These are phyloP conservation scores for Aproaerema taeniolella DNA, from an alignment of 2,888 invertebrate species.

Conservation along the genomic window DNA sequence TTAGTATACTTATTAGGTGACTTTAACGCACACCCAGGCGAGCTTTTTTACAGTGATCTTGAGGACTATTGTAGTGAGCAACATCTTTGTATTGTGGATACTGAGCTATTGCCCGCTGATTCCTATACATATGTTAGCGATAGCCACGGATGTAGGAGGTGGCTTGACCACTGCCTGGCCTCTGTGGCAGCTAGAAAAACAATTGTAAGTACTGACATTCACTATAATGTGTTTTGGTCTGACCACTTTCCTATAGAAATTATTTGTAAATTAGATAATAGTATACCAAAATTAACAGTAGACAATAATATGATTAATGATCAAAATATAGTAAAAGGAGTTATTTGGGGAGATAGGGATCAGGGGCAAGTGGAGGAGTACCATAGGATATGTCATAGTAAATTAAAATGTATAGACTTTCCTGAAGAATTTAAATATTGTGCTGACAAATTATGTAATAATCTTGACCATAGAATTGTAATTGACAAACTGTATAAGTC, in stretches of 20 bases:
- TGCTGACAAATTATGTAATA: slow-evolving; percentile 7
- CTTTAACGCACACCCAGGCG: slow-evolving; percentile 7
- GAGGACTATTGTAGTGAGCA: slow-evolving; percentile 9
- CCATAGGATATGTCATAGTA: slow-evolving; percentile 6
- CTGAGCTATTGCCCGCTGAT: slow-evolving; percentile 8
- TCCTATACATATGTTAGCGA: slow-evolving; percentile 4
- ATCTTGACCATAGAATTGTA: background rate
- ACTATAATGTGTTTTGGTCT: slow-evolving; percentile 3
- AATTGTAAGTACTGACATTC: background rate
- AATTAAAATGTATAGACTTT: slow-evolving; percentile 11
- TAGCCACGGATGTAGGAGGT: background rate
- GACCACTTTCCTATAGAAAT: background rate
- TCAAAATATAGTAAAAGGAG: slow-evolving; percentile 1
- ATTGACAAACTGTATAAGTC: slow-evolving; percentile 3
- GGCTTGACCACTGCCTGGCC: slow-evolving; percentile 4
- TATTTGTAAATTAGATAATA: background rate
- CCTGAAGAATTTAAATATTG: slow-evolving; percentile 6
- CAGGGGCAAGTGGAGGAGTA: slow-evolving; percentile 4
- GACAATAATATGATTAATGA: slow-evolving; percentile 8
- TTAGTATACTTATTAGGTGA: slow-evolving; percentile 3
- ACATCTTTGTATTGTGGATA: slow-evolving; percentile 13
- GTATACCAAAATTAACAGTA: slow-evolving; percentile 3
- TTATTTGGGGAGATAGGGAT: slow-evolving; percentile 10
- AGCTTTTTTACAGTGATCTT: slow-evolving; percentile 7
- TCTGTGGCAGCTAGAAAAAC: slow-evolving; percentile 1